phyloP scores from a whole-genome alignment of 37 sponge, comb jelly and placozoan species.

The Halichondria panicea region DNA sequence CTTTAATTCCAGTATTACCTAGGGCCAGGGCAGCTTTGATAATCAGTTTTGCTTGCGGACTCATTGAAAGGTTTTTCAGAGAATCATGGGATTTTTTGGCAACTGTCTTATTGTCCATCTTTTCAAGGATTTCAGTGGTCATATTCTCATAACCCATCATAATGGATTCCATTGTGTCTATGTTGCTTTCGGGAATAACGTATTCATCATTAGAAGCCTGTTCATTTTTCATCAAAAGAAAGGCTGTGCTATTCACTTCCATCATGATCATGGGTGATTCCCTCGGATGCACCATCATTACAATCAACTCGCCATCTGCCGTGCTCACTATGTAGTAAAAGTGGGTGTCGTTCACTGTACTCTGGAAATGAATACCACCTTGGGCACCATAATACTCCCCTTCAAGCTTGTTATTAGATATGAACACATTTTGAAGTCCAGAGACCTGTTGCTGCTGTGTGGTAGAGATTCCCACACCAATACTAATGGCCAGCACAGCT shows the following conservation, averaged over 20 bases:
- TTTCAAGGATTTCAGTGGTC: neutral
- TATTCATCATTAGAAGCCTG: too few relatives aligned
- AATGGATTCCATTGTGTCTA: neutral
- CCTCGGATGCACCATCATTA: neutral
- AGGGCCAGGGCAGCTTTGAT: neutral
- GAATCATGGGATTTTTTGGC: neutral
- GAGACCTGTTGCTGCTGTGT: too few relatives aligned
- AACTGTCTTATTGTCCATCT: neutral
- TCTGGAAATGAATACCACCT: constrained; percentile 11
- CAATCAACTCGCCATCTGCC: neutral
- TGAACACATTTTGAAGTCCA: neutral
- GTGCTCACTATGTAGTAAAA: neutral
- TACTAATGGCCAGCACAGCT: neutral
- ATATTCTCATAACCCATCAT: neutral
- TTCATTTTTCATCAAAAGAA: constrained; percentile 11
- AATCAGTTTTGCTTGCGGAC: neutral
- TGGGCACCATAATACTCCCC: constrained; percentile 11
- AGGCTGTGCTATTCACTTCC: neutral
- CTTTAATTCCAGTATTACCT: neutral
- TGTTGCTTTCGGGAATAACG: neutral
- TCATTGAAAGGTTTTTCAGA: neutral
- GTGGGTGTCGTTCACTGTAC: constrained; percentile 1
- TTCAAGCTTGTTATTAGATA: neutral
- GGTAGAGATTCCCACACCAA: neutral
- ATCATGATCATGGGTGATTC: constrained; percentile 8